Percentiles rank a stretch among this genome's conserved stretches.
Evolutionary conservation across 2,113 vertebrate species (phyloP).

Genomic region (Ovis canadensis): DNA sequence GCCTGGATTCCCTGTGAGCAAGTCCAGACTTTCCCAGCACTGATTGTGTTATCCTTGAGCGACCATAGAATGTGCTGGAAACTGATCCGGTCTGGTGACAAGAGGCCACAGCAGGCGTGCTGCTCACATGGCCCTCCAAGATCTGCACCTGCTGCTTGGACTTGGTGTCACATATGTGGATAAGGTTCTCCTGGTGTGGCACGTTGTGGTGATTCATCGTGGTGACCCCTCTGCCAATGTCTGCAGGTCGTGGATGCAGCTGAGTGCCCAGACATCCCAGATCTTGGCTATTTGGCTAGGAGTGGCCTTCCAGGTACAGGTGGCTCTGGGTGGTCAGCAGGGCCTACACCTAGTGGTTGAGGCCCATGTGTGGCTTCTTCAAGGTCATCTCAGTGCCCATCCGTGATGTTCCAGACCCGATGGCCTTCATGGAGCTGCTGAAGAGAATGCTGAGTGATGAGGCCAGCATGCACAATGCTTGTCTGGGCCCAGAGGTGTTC

Average conservation of each 20-base stretch:
- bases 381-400: constrained; percentile 91
- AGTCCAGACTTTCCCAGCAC: constrained; percentile 96
- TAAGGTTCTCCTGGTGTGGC: constrained; percentile 95
- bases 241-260: constrained; percentile 94
- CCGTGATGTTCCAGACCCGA: constrained; percentile 92
- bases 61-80: constrained; percentile 95
- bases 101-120: constrained; percentile 93
- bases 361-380: constrained; percentile 86
- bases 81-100: constrained; percentile 96
- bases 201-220: constrained; percentile 96
- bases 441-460: constrained; percentile 97
- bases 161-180: constrained; percentile 95
- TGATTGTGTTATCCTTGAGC: constrained; percentile 97
- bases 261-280: constrained; percentile 90
- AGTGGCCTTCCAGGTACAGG: background rate
- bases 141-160: constrained; percentile 94
- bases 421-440: constrained; percentile 95
- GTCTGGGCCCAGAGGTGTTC: constrained; percentile 94
- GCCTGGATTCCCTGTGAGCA: constrained; percentile 77
- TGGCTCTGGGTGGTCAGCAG: constrained; percentile 90
- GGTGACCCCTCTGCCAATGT: constrained; percentile 91
- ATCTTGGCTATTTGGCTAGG: constrained; percentile 96
- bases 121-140: constrained; percentile 92
- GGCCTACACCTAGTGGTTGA: constrained; percentile 94
- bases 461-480: constrained; percentile 94